Evolutionary conservation across 2,888 invertebrate species (phyloP), one percentile per base, ranked within the genome.

Genomic region (Catotricha subobsoleta): DNA sequence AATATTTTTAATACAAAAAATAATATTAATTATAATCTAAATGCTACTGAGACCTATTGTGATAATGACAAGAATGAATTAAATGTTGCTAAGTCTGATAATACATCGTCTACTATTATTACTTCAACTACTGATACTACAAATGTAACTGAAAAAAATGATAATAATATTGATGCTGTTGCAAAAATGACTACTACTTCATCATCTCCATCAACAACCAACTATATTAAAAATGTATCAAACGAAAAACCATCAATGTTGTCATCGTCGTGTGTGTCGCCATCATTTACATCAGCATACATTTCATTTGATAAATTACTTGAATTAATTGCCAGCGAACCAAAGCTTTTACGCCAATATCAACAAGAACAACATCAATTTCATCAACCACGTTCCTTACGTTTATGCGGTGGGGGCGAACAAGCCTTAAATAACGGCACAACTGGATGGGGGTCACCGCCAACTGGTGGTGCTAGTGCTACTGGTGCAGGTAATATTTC

Each of bases 321-420:
- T 30, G 20, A 45, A 42, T 37, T 40, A 39, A 33, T 44, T 37
- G 42, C 42, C 27, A 40, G 39, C 33, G 44, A 45, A 34, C 21
- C 34, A 12, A 34, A 21, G n/a, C 34, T 19, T 21, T 13, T 34
- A 5, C 34, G 34, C 13, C 20, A 34, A 34, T n/a, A n/a, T n/a
- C 21, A 21, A 21, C 19, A 34, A 13, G 13, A 6, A 7, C 12
- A 12, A 34, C 21, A 19, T 4, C 6, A 12, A 8, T 13, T 20
- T n/a, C n/a, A 34, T 21, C 13, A 19, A 2, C 13, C 13, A 21
- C 30, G 39, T n/a, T 20, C 30, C 40, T 62, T 80, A 52, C 69
- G 78, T 48, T 68, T 84, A 46, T 67, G 72, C 46, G 83, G 83
- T 42, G 84, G 84, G 39, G 83, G 82, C 43, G 84, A 84, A 62